Base-by-base conservation (phyloP, 2,888 invertebrate genomes). In the Drosophila stalkeri region DNA sequence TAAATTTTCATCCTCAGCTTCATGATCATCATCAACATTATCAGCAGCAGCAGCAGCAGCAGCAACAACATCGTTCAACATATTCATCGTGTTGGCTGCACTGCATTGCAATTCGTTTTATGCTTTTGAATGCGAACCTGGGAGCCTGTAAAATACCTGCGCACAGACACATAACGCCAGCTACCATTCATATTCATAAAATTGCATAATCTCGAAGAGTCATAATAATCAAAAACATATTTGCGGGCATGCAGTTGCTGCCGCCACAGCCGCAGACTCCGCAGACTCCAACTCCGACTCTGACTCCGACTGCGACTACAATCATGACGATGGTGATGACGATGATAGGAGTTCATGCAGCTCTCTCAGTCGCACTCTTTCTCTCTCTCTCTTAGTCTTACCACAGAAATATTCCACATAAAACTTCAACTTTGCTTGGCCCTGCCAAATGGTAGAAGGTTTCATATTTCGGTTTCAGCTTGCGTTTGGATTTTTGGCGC, bases 221-320 rank as follows among this genome's bases (percentile, higher is more conserved):
- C 89, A 85, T 85, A 89, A 89, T 90, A 89, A 89, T 90, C 89
- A 90, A 90, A 90, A 90, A 82, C 89, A 90, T 89, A 89, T 89
- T 89, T 87, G 90, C 79, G 87, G 90, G 88, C 67, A 87, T 88
- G 83, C 81, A 80, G 70, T 75, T 62, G 64, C 49, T 39, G 55
- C 46, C 60, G 59, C 27, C 27, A 3, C 81, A 78, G 70, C 70
- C 56, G 59, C 55, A 6, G 37, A 14, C 37, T 5, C 37, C 2
- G 5, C 61, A n/a, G 49, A 43, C 51, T 23, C 43, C 47, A 27
- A 23, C 23, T 54, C 11, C 41, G 46, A 56, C 37, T 41, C 3
- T 33, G 31, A 41, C 31, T 62, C 20, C 20, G 66, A 43, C 64
- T 64, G 51, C 51, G 64, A 64, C 61, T 51, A 66, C 35, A 20